Conservation (phyloP, 1,140 invertebrate genomes). For the Monomorium pharaonis region DNA sequence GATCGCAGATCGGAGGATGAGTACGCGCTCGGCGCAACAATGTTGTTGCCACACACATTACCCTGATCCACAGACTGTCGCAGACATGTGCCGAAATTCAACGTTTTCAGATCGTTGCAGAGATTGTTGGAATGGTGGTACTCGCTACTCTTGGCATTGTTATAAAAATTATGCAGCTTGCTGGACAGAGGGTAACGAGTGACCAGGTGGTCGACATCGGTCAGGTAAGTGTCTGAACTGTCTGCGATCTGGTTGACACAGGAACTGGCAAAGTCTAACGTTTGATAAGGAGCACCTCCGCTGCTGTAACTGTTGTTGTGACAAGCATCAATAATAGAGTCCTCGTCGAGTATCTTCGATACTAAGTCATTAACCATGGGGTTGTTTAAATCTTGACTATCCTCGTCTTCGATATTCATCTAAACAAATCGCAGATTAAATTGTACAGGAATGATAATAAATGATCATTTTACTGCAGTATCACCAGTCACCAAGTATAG, state of each 20-base stretch:
- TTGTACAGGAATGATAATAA: not conserved
- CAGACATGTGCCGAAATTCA: constrained; percentile 69
- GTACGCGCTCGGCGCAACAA: constrained; percentile 60
- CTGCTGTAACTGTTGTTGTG: constrained; percentile 77
- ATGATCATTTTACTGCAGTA: no score
- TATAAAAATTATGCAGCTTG: constrained; percentile 69
- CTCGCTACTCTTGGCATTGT: constrained; percentile 69
- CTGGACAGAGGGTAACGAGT: constrained; percentile 50
- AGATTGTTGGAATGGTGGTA: constrained; percentile 74
- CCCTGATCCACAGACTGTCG: constrained; percentile 62
- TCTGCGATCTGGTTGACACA: constrained; percentile 44
- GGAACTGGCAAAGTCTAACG: constrained; percentile 47
- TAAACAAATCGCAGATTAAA: constrained; percentile 67
- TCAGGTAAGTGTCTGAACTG: constrained; percentile 21
- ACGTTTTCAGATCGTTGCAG: constrained; percentile 71
- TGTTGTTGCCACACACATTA: constrained; percentile 71
- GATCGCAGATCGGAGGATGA: constrained; percentile 56
- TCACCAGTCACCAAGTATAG: no score
- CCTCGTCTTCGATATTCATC: constrained; percentile 85
- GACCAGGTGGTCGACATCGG: constrained; percentile 51
- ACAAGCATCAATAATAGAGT: constrained; percentile 84
- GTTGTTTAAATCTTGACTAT: constrained; percentile 85
- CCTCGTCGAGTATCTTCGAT: constrained; percentile 88
- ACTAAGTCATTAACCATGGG: constrained; percentile 88
- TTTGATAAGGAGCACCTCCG: constrained; percentile 67